Evolutionary conservation across 2,797 vertebrate genomes (phyloP).

Genomic region (Melopsittacus undulatus): DNA sequence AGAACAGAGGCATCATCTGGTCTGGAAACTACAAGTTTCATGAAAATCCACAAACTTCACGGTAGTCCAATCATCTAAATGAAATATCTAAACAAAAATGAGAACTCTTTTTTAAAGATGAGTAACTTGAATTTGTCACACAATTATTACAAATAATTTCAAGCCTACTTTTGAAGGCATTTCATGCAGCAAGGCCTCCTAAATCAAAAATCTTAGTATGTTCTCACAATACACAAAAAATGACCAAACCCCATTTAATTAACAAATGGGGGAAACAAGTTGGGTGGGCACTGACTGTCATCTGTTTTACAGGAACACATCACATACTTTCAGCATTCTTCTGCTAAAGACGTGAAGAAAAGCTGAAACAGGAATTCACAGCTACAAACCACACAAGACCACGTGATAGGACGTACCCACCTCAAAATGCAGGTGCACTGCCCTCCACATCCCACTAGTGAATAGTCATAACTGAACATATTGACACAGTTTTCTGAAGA

Average conservation of each 20-base stretch:
- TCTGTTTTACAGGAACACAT: conserved; percentile 56
- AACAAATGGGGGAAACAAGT: background rate
- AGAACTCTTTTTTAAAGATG: background rate
- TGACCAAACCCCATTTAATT: background rate
- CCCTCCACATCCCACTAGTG: background rate
- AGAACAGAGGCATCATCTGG: background rate
- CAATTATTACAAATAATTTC: background rate
- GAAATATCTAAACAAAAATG: background rate
- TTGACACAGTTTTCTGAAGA: background rate
- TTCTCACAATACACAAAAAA: background rate
- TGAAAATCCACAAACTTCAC: background rate
- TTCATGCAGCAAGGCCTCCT: background rate
- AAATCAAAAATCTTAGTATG: background rate
- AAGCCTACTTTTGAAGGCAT: background rate
- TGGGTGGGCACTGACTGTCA: background rate
- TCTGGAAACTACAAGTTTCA: background rate
- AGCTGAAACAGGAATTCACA: conserved; percentile 77
- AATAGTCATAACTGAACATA: background rate
- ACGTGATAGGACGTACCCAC: background rate
- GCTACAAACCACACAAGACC: conserved; percentile 67
- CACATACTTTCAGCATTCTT: conserved; percentile 26
- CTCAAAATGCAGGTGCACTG: conserved; percentile 14
- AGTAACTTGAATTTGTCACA: background rate
- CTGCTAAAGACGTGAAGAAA: conserved; percentile 30
- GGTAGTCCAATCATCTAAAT: background rate